Conservation (phyloP, 2,888 invertebrate species). For the Eupithecia abbreviata region DNA sequence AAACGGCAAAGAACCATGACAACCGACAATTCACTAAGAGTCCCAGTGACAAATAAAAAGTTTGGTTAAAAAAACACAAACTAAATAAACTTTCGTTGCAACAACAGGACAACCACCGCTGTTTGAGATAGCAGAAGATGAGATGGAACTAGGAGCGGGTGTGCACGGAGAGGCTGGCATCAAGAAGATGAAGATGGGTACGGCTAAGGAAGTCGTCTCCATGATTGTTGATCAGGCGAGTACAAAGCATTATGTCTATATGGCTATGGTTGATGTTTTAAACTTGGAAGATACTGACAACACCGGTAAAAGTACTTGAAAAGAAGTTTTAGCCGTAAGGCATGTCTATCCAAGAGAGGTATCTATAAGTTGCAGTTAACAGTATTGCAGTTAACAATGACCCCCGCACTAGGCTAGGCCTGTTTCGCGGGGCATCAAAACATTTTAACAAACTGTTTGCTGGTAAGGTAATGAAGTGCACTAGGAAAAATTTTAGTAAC, state of each 20-base stretch:
- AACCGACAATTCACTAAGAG: background rate
- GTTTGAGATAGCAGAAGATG: conserved; percentile 85
- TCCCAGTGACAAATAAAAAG: background rate
- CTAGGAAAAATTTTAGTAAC: no score
- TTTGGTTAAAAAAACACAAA: background rate
- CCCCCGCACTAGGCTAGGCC: no score
- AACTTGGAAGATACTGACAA: background rate
- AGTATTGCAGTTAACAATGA: no score
- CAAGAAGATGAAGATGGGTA: conserved; percentile 71
- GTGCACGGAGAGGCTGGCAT: conserved; percentile 84
- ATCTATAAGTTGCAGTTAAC: background rate
- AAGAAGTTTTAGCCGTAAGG: background rate
- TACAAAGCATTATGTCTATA: background rate
- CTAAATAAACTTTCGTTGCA: background rate
- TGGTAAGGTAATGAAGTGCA: no score
- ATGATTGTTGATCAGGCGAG: conserved; percentile 75
- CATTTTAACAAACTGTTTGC: no score
- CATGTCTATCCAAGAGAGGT: background rate
- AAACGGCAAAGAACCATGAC: background rate
- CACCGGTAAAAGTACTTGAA: background rate
- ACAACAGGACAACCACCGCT: conserved; percentile 82
- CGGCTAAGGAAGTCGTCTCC: conserved; percentile 75
- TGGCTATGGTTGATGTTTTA: background rate
- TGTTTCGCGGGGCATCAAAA: no score
- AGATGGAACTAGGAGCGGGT: conserved; percentile 86